These are phyloP conservation scores for Rhabdomys dilectus DNA, from an alignment of 2,113 vertebrate species.

Conservation along the genomic window DNA sequence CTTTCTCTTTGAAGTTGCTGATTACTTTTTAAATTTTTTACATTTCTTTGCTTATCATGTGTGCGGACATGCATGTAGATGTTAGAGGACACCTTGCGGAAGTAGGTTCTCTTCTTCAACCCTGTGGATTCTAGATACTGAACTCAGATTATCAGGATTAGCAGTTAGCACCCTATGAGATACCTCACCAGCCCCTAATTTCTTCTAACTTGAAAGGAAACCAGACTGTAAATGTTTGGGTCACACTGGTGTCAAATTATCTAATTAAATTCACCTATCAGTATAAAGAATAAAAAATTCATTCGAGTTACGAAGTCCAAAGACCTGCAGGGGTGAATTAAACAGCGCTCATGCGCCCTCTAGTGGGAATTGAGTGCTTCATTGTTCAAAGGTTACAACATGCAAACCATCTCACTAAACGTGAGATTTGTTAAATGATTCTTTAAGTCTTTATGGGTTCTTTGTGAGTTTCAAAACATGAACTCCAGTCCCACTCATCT, in stretches of 20 bases:
- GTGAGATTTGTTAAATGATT: background rate
- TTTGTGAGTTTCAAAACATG: background rate
- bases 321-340: background rate
- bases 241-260: background rate
- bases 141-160: background rate
- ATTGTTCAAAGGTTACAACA: background rate
- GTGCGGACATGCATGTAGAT: too few relatives aligned
- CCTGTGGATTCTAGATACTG: background rate
- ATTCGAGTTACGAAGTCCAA: background rate
- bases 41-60: background rate
- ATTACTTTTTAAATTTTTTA: background rate
- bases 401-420: background rate
- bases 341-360: conserved; percentile 67
- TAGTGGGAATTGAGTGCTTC: conserved; percentile 47
- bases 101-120: background rate
- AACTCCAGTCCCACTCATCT: background rate
- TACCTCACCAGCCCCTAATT: background rate
- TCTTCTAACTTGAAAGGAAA: conserved; percentile 38
- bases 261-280: conserved; percentile 34
- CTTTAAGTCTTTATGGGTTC: background rate
- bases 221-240: background rate
- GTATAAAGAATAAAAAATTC: conserved; percentile 32
- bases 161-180: background rate
- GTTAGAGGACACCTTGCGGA: background rate
- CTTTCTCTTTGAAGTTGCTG: background rate